Base-by-base conservation (phyloP, 1,140 invertebrate species). In the Tetragonula clypearis region DNA sequence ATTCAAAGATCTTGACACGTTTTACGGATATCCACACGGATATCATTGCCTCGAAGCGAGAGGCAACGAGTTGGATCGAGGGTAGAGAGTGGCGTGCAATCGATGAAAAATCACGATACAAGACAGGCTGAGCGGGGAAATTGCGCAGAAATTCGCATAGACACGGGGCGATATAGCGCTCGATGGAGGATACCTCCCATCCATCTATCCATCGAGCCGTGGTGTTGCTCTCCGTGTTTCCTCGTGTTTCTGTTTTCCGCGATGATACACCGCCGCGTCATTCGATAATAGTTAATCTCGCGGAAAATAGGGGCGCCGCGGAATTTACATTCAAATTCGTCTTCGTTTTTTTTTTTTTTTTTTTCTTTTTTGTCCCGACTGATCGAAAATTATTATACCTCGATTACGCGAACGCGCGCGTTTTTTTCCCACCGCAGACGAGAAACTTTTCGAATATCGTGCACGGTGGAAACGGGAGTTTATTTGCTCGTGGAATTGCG, bases 241-340 rank as follows among this genome's bases (percentile, higher is more conserved):
- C 41, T 4, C 30, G 21, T 9, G 60, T 30, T 35, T 60, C 41
- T 62, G 56, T 75, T 82, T 82, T 55, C 26, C 80, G 1, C 41
- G 80, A 30, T 35, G 72, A 72, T 82, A 75, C 21, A 75, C 60
- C 60, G 26, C 21, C 41, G 41, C 26, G 60, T 75, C 55, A 82
- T 74, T 82, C n/a, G 49, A 75, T 82, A 66, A 82, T 15, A 56
- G 80, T 75, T 60, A 82, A 82, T 82, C 72, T 82, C 80, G 72
- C 26, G 69, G 56, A 81, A 82, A 75, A 82, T 82, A 82, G 72
- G 58, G 30, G 17, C 72, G 23, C 14, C 14, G 23, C 53, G 60
- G 66, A 66, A 82, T 75, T 82, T 66, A 82, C 26, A 66, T 75
- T 82, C 21, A 75, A 82, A 82, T 75, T 82, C 72, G 14, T 26